Evolutionary conservation across 1,140 invertebrate genomes (phyloP), one percentile per base, ranked within the genome.

Genomic region (Zaprionus africanus): DNA sequence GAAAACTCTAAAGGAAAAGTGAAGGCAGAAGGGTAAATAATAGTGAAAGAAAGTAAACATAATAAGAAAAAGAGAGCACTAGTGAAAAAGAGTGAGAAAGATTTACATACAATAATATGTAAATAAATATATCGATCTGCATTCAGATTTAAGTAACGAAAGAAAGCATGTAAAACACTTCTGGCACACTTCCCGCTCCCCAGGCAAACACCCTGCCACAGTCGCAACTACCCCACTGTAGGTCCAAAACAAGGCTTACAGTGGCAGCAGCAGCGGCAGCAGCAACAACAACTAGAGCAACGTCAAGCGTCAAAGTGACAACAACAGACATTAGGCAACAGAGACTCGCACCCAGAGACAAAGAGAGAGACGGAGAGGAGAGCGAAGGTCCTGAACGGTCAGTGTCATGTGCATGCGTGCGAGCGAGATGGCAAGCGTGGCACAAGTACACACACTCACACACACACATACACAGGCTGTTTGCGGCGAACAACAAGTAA

Each of bases 401-500:
- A 34, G 51, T 5, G 34, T n/a, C 11, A 22, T 9, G 31, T 46
- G 60, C 56, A 43, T 31, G 24, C 17, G 70, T 38, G 26, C 24
- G 49, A 51, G 69, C 57, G 75, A 57, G 36, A 59, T 15, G 36
- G 54, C 46, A 22, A 57, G 5, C 26, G 58, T n/a, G 70, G 28
- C 36, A 24, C 46, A 34, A 66, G 56, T 34, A 22, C 22, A 64
- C 41, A 46, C 46, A 22, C n/a, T 59, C 41, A 46, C 46, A 22
- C 22, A 22, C 22, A 34, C 58, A 41, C 19, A 19, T 15, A 62
- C 53, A 60, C 71, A 43, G 58, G 22, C 51, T 65, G 63, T 65
- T 79, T 84, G 84, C 67, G 81, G 85, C 85, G 76, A 84, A 85
- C 85, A 90, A 85, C 85, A 90, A 90, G 85, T 90, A 90, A 90